phyloP scores from a whole-genome alignment of 1,140 invertebrate species.

The Euschistus heros region DNA sequence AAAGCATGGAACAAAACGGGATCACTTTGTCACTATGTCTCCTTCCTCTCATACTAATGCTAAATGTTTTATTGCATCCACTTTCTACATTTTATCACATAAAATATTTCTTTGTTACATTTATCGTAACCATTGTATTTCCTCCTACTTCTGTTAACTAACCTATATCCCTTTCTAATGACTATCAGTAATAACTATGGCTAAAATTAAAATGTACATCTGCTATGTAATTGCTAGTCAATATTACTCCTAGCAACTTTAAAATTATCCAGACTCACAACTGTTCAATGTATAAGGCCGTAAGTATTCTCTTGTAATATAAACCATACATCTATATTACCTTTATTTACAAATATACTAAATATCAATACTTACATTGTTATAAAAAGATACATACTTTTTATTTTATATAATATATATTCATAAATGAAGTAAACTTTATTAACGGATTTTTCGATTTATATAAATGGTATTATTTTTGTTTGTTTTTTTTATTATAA shows the following conservation, averaged over 20 bases:
- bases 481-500: too few relatives aligned
- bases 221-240: neutral
- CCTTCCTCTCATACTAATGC: too few relatives aligned
- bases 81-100: slow-evolving; percentile 8
- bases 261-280: slow-evolving; percentile 8
- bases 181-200: slow-evolving; percentile 2
- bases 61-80: neutral
- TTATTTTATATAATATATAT: too few relatives aligned
- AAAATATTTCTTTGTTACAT: neutral
- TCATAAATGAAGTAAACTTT: too few relatives aligned
- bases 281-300: slow-evolving; percentile 3
- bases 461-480: too few relatives aligned
- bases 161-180: slow-evolving; percentile 14
- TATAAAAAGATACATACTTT: too few relatives aligned
- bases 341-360: too few relatives aligned
- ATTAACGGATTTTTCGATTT: too few relatives aligned
- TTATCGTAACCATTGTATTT: neutral
- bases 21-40: too few relatives aligned
- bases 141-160: slow-evolving; percentile 14
- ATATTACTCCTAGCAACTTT: neutral
- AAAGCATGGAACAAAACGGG: too few relatives aligned
- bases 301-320: slow-evolving; percentile 7
- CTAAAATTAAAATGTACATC: slow-evolving; percentile 3
- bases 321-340: slow-evolving; percentile 1
- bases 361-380: too few relatives aligned